phyloP scores from a whole-genome alignment of 2,113 vertebrate genomes.

The Odocoileus hemionus region DNA sequence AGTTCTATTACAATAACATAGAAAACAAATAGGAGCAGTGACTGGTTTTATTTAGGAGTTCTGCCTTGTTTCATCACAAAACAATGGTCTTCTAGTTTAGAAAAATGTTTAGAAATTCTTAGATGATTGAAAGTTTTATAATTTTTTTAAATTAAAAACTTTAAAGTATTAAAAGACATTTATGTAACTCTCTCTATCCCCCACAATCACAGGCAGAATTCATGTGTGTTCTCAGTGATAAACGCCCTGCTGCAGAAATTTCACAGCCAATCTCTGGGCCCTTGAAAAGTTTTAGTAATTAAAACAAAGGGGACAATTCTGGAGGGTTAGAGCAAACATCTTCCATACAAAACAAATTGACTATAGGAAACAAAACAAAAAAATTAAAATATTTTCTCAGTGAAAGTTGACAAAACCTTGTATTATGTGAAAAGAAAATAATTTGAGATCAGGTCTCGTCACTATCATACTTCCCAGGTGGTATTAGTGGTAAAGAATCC shows the following conservation, averaged over 20 bases:
- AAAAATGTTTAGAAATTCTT: not conserved
- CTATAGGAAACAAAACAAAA: not conserved
- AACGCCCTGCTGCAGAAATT: not conserved
- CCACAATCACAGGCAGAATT: not conserved
- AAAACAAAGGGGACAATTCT: not conserved
- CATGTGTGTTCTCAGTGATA: not conserved
- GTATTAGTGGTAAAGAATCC: not conserved
- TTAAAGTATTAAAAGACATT: not conserved
- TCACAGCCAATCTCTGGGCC: not conserved
- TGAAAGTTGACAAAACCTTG: not conserved
- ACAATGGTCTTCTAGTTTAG: not conserved
- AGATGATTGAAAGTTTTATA: not conserved
- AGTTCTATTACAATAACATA: not conserved
- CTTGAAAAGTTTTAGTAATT: not conserved
- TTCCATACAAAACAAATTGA: not conserved
- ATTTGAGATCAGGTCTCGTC: not conserved
- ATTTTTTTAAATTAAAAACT: not conserved
- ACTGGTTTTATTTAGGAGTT: not conserved
- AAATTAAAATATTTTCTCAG: not conserved
- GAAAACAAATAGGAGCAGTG: not conserved
- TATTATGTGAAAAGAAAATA: not conserved
- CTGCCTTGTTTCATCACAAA: not conserved
- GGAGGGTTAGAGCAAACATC: not conserved
- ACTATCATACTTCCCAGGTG: not conserved
- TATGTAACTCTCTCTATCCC: not conserved